Percentiles rank a stretch among this genome's conserved stretches.
Evolutionary conservation across 2,113 vertebrate species (phyloP).

Genomic region (Psittacula cyanocephala): DNA sequence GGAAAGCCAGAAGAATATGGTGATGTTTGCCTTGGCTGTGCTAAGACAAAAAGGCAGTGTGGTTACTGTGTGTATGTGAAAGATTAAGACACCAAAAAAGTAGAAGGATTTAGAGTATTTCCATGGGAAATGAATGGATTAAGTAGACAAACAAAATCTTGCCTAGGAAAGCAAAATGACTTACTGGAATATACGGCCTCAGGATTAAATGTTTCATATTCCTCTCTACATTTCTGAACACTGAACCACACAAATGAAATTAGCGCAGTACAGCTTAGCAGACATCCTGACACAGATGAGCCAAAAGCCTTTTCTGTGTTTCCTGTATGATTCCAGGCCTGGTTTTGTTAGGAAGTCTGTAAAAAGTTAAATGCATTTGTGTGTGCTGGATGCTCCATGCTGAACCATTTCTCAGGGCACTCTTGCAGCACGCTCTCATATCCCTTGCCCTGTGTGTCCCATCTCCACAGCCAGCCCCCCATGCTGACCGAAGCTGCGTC

Average conservation of each 20-base stretch:
- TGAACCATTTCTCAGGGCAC: neutral
- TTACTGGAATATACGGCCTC: neutral
- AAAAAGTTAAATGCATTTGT: neutral
- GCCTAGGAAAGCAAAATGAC: neutral
- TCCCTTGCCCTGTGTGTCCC: no score
- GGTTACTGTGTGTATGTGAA: neutral
- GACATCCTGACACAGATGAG: neutral
- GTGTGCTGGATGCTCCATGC: neutral
- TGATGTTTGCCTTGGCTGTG: neutral
- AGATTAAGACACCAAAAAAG: neutral
- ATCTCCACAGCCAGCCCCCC: neutral
- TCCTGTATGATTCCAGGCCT: neutral
- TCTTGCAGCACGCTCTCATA: no score
- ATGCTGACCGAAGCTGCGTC: neutral
- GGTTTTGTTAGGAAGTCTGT: neutral
- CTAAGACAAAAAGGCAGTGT: neutral
- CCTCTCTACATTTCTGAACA: neutral
- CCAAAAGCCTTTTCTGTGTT: neutral
- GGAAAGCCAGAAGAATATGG: neutral
- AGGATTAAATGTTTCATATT: neutral
- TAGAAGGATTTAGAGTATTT: neutral
- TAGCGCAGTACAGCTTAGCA: neutral
- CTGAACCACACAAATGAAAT: neutral
- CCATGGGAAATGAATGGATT: neutral
- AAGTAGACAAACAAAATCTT: neutral